A percentile compares a stretch with the other conserved stretches of the same genome.
Evolutionary conservation across 92 coral and sea anemone species (phyloP).

Genomic region (Ricordea florida): DNA sequence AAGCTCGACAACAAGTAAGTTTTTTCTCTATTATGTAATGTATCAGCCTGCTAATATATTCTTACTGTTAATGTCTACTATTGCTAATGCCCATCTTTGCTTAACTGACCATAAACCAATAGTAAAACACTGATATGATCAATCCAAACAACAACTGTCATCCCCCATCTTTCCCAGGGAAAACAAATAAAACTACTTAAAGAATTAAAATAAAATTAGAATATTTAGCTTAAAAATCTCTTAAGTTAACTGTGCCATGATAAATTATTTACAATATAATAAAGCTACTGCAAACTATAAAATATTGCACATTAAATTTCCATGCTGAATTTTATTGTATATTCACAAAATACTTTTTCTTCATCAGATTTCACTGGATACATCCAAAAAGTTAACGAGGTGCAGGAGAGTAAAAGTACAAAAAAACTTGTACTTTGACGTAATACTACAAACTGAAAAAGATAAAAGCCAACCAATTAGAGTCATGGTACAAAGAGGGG

Average conservation of each 20-base stretch:
- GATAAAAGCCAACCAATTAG: slow-evolving; percentile 13
- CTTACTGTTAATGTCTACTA: slow-evolving; percentile 44
- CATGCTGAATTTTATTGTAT: slow-evolving; percentile 12
- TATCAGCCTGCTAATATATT: slow-evolving; percentile 38
- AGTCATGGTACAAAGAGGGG: slow-evolving; percentile 48
- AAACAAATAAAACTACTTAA: slow-evolving; percentile 18
- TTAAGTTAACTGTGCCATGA: slow-evolving; percentile 34
- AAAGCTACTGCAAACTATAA: slow-evolving; percentile 40
- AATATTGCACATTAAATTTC: slow-evolving; percentile 27
- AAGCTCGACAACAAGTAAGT: slow-evolving; percentile 41
- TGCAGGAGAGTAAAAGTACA: slow-evolving; percentile 29
- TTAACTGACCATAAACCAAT: slow-evolving; percentile 40
- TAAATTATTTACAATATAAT: slow-evolving; percentile 28
- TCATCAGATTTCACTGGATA: slow-evolving; percentile 35
- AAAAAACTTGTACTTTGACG: slow-evolving; percentile 52
- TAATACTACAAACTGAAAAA: slow-evolving; percentile 29
- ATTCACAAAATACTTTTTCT: slow-evolving; percentile 22
- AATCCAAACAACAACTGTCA: slow-evolving; percentile 28
- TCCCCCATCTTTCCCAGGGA: slow-evolving; percentile 14
- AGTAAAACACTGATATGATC: slow-evolving; percentile 31
- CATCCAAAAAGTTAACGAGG: slow-evolving; percentile 31
- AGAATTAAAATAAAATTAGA: background rate
- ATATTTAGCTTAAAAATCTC: no score
- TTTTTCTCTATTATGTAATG: slow-evolving; percentile 28
- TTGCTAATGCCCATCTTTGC: slow-evolving; percentile 31